Conservation (phyloP, 1,140 invertebrate genomes). For the Brachystomella parvula region DNA sequence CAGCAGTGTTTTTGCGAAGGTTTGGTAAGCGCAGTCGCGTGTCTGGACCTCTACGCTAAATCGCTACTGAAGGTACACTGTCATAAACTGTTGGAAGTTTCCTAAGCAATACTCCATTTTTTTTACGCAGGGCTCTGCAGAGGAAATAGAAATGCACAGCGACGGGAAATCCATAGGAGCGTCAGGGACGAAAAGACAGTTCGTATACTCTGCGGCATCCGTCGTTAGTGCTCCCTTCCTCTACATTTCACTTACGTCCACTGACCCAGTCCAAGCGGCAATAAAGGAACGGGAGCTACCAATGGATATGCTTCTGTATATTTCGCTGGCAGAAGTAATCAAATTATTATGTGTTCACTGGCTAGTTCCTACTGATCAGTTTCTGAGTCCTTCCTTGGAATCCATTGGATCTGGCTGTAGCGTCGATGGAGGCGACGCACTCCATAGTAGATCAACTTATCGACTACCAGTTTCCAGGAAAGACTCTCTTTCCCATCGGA, state of each 20-base stretch:
- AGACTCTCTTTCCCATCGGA: not conserved
- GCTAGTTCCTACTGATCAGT: constrained; percentile 4
- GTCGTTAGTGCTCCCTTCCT: not conserved
- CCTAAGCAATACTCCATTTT: no score
- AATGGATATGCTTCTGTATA: constrained; percentile 12
- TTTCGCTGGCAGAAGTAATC: constrained; percentile 18
- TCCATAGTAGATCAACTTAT: not conserved
- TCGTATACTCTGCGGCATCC: constrained; percentile 8
- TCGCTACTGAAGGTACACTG: no score
- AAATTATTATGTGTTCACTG: constrained; percentile 14
- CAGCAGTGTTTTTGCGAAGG: no score
- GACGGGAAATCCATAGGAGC: no score
- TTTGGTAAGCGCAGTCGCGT: no score
- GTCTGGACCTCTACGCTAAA: no score
- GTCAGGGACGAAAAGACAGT: constrained; percentile 15
- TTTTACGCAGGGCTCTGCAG: no score
- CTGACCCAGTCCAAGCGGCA: not conserved
- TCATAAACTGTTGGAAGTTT: no score
- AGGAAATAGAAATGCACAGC: no score
- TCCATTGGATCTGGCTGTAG: not conserved
- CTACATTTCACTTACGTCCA: not conserved
- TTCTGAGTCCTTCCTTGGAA: no score
- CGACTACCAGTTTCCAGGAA: constrained; percentile 13
- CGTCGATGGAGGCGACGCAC: not conserved
- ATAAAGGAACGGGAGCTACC: constrained; percentile 19